Percentiles rank a stretch among this genome's conserved stretches.
These are phyloP conservation scores for Acanthosepion lycidas DNA, from an alignment of 2,888 invertebrate species.

Conservation along the genomic window DNA sequence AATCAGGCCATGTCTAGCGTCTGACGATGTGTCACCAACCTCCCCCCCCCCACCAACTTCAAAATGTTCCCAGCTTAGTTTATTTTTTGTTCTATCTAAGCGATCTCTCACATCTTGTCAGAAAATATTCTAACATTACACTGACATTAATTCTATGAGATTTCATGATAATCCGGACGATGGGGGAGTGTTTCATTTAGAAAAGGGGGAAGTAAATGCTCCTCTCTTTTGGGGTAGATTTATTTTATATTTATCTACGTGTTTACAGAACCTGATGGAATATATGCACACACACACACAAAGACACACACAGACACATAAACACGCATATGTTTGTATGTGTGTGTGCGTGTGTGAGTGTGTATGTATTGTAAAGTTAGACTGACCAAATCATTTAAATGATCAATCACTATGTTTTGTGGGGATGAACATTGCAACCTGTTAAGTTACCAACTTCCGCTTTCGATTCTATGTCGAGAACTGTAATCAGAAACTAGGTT, in stretches of 20 bases:
- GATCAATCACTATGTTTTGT: neutral
- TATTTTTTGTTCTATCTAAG: neutral
- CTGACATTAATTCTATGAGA: neutral
- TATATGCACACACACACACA: neutral
- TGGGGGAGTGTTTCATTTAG: neutral
- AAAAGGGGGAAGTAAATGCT: neutral
- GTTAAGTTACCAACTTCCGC: neutral
- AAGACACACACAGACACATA: too few relatives aligned
- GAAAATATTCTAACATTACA: neutral
- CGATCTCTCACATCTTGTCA: slow-evolving; percentile 23
- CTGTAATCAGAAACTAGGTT: neutral
- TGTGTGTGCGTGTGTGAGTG: neutral
- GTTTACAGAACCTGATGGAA: neutral
- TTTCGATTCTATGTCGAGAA: neutral
- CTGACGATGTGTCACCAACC: neutral
- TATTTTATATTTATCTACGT: neutral
- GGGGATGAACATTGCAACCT: neutral
- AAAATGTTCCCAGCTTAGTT: neutral
- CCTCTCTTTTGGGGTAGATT: neutral
- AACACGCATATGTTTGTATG: neutral
- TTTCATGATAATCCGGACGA: neutral
- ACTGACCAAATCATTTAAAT: neutral
- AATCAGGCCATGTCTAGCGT: neutral
- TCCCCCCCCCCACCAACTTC: neutral
- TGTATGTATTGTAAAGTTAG: neutral